phyloP scores from a whole-genome alignment of 2,888 invertebrate genomes.

The Petrophora chlorosata region DNA sequence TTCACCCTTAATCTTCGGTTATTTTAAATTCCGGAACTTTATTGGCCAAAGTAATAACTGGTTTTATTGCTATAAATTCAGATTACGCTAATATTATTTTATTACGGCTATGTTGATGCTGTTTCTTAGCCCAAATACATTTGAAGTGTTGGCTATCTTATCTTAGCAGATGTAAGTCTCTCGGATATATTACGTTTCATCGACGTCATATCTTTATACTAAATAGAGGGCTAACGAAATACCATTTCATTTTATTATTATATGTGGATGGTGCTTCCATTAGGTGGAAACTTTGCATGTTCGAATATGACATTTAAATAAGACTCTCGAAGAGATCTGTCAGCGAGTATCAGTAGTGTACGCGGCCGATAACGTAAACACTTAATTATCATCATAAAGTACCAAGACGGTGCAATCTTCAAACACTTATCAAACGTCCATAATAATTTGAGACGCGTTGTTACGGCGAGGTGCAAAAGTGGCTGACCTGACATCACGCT shows the following conservation, averaged over 20 bases:
- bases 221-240: conserved; percentile 31
- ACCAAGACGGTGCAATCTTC: conserved; percentile 79
- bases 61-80: conserved; percentile 77
- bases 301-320: conserved; percentile 52
- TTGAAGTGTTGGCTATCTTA: conserved; percentile 57
- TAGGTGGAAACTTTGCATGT: conserved; percentile 57
- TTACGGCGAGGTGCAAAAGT: conserved; percentile 85
- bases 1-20: conserved; percentile 78
- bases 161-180: conserved; percentile 58
- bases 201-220: conserved; percentile 42
- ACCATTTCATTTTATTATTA: conserved; percentile 39
- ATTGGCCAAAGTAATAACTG: conserved; percentile 75
- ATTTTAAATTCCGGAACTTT: conserved; percentile 78
- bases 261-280: conserved; percentile 51
- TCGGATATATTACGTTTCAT: conserved; percentile 43
- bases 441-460: conserved; percentile 85
- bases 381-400: conserved; percentile 82
- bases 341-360: conserved; percentile 57
- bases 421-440: conserved; percentile 83
- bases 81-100: conserved; percentile 77
- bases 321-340: conserved; percentile 38
- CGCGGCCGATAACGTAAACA: conserved; percentile 66
- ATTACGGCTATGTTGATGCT: conserved; percentile 64
- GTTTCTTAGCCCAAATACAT: conserved; percentile 62
- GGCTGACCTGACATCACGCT: conserved; percentile 85